Conservation (phyloP, 2,113 vertebrate genomes). For the Seriola rivoliana region DNA sequence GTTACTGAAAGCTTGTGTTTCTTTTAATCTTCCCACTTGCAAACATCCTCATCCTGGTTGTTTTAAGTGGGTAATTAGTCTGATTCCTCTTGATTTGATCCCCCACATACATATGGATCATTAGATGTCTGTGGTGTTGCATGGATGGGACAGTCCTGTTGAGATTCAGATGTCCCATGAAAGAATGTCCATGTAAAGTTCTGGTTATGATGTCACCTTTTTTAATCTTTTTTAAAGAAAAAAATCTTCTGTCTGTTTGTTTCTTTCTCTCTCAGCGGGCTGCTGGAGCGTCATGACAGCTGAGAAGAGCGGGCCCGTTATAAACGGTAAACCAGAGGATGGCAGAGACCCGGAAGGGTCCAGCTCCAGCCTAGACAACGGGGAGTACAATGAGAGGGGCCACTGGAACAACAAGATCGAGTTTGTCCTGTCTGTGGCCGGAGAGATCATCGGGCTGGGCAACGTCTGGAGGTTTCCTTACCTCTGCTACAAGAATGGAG, state of each 20-base stretch:
- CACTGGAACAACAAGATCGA: slow-evolving; percentile 99
- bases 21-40: neutral
- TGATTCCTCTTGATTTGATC: slow-evolving; percentile 21
- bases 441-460: slow-evolving; percentile 98
- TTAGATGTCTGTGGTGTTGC: slow-evolving; percentile 46
- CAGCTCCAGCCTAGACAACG: slow-evolving; percentile 88
- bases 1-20: neutral
- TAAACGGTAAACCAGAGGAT: slow-evolving; percentile 96
- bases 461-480: slow-evolving; percentile 99
- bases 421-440: slow-evolving; percentile 97
- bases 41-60: neutral
- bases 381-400: slow-evolving; percentile 92
- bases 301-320: slow-evolving; percentile 94
- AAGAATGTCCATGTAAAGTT: slow-evolving; percentile 28
- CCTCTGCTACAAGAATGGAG: slow-evolving; percentile 99
- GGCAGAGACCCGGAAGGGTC: slow-evolving; percentile 90
- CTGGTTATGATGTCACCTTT: slow-evolving; percentile 34
- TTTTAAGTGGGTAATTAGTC: neutral
- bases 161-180: slow-evolving; percentile 8
- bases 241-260: slow-evolving; percentile 13
- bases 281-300: slow-evolving; percentile 94
- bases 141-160: slow-evolving; percentile 32
- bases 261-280: slow-evolving; percentile 77
- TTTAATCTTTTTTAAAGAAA: neutral
- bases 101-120: neutral